phyloP scores from a whole-genome alignment of 1,140 invertebrate genomes.

The Bombus confusus region DNA sequence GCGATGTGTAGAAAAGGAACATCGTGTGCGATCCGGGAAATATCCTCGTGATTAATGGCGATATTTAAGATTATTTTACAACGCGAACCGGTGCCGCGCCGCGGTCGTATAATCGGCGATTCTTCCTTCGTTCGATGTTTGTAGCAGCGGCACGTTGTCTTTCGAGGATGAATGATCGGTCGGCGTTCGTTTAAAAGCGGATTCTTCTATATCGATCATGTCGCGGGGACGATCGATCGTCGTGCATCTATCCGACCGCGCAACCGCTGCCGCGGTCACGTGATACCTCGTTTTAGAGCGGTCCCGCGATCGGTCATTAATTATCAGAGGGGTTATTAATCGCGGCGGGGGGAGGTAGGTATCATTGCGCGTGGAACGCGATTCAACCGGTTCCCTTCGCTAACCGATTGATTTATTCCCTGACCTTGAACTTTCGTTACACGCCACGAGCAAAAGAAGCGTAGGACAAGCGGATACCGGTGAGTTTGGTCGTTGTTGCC shows the following conservation, averaged over 20 bases:
- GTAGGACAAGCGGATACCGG: conserved; percentile 20
- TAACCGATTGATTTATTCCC: conserved; percentile 63
- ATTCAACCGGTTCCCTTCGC: conserved; percentile 48
- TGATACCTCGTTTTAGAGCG: conserved; percentile 48
- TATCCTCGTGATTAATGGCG: conserved; percentile 23
- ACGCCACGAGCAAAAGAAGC: conserved; percentile 38
- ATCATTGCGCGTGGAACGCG: conserved; percentile 54
- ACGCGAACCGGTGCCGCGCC: neutral
- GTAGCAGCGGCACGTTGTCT: conserved; percentile 14
- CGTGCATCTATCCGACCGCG: conserved; percentile 26
- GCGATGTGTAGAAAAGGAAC: neutral
- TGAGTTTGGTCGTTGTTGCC: conserved; percentile 80
- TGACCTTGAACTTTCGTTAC: conserved; percentile 63
- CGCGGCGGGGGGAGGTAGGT: conserved; percentile 33
- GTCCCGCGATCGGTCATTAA: conserved; percentile 60
- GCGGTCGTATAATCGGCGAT: neutral
- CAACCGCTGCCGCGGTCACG: neutral
- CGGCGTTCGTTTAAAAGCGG: conserved; percentile 10
- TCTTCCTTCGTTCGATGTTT: neutral
- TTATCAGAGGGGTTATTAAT: conserved; percentile 62
- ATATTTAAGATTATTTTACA: conserved; percentile 21
- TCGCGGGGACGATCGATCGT: conserved; percentile 49
- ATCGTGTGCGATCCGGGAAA: conserved; percentile 7
- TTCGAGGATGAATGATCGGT: conserved; percentile 37
- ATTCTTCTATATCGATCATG: conserved; percentile 60